A percentile compares a stretch with the other conserved stretches of the same genome.
Evolutionary conservation across 2,888 invertebrate species (phyloP).

Genomic region (Melanostoma scalare): DNA sequence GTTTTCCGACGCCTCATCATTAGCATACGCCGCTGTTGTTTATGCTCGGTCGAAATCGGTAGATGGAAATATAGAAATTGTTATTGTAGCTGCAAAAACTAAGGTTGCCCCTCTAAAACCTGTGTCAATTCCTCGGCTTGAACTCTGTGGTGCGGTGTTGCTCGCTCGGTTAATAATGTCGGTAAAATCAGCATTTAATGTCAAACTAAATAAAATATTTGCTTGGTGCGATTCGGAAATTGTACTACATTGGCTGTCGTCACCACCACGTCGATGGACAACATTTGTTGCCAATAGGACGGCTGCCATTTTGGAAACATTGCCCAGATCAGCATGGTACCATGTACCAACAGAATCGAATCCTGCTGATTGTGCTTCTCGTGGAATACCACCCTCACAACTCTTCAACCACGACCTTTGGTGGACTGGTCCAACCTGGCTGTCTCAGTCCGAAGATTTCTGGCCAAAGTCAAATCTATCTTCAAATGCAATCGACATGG

Average conservation of each 20-base stretch:
- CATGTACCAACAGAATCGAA: slow-evolving; percentile 60
- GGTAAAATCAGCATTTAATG: slow-evolving; percentile 40
- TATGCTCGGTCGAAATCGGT: background rate
- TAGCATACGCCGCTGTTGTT: slow-evolving; percentile 46
- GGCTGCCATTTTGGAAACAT: slow-evolving; percentile 39
- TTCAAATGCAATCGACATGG: background rate
- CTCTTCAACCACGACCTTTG: slow-evolving; percentile 47
- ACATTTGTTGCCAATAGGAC: slow-evolving; percentile 54
- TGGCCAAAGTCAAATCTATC: background rate
- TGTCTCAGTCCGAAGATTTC: slow-evolving; percentile 6
- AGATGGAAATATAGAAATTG: background rate
- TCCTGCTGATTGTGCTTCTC: slow-evolving; percentile 70
- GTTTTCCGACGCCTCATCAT: slow-evolving; percentile 19
- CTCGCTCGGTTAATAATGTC: slow-evolving; percentile 40
- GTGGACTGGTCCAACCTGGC: slow-evolving; percentile 66
- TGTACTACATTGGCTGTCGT: too few species aligned
- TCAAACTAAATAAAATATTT: slow-evolving; percentile 20
- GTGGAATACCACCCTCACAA: slow-evolving; percentile 48
- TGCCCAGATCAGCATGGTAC: slow-evolving; percentile 52
- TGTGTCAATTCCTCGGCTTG: slow-evolving; percentile 48
- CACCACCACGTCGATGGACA: too few species aligned
- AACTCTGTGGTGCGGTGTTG: slow-evolving; percentile 53
- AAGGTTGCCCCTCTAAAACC: slow-evolving; percentile 37
- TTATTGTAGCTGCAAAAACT: slow-evolving; percentile 26
- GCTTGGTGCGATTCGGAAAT: too few species aligned